Evolutionary conservation across 2,888 invertebrate genomes (phyloP), one percentile per base, ranked within the genome.

Genomic region (Pimpla rufipes): DNA sequence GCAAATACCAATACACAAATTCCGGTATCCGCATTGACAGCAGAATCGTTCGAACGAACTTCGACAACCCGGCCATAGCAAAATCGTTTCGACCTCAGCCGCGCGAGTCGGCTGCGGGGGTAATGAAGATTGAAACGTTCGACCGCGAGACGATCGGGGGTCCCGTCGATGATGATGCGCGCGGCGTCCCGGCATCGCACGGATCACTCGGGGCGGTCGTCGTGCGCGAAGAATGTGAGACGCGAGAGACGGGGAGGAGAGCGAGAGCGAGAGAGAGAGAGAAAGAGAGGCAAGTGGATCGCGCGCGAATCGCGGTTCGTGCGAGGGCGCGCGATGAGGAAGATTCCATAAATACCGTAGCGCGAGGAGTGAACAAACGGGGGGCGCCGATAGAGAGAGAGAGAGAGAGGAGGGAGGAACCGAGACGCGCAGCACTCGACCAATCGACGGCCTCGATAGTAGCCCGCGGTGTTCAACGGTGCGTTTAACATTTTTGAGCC

Each of bases 401-500:
- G 59, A 62, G 73, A 47, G 18, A n/a, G 42, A 62, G 68, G 57
- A 68, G 67, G 71, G 45, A 21, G 29, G 29, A 50, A 62, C 47
- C n/a, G 74, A 79, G 40, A 23, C 62, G 68, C 52, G 77, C 55
- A 8, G 35, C 16, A 37, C 62, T 83, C 81, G 84, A 86, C 88
- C 89, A 88, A 90, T 89, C 81, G 85, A 80, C 81, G 80, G 81
- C 84, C 81, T 85, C 79, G 81, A 81, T 79, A 80, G 86, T 90
- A 90, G 92, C 92, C 92, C 87, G 90, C 90, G 90, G 92, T 91
- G 90, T 85, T 89, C 87, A 84, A 87, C 88, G 89, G 83, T 91
- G 92, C 92, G 89, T 91, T 91, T 90, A 90, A 90, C 91, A 92
- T 92, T 91, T 91, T 91, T 90, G 87, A 91, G 88, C 92, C 92